Evolutionary conservation across 30 jellyfish, hydroid and myxozoan species (phyloP), one percentile per base, ranked within the genome.

Genomic region (Aurelia aurita complex sp. Pacific): DNA sequence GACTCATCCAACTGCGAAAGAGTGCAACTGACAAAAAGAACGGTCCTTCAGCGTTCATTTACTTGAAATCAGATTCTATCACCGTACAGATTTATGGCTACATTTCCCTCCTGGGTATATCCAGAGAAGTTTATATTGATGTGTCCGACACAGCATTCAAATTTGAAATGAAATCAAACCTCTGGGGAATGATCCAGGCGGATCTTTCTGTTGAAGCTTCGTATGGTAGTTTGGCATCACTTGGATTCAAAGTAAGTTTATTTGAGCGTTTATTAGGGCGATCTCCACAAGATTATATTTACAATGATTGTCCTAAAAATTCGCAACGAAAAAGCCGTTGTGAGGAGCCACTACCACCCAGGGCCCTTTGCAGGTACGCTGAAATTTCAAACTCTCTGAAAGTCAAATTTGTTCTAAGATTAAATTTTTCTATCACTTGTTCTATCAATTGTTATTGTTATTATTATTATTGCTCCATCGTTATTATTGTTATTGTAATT

Each of bases 61-160:
- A 82, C 66, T 5, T 81, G 33, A 71, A 69, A 10, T 33, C 79
- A 10, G 64, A 67, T 29, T 60, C 91, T 5, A 51, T 71, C 34
- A 80, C 88, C 13, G 94, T 91, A 17, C 81, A 85, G 36, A 85
- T 91, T 73, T 86, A 80, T 60, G 97, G 97, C 33, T 91, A 91
- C 40, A 55, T 79, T 2, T 80, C 83, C 11, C 55, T 91, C 8
- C 80, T 91, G 33, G 96, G 96, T 6, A 85, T 85, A 2, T 46
- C 82, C 8, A 34, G 64, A 7, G 76, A 60, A 1, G 93, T 81
- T 9, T 23, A 85, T 10, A 85, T 91, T 4, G 89, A 70, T 23
- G 69, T 85, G 1, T 85, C 96, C 1, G 97, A 85, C 77, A 91
- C 96, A 7, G 94, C 73, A 38, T 85, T 91, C 73, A 69, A 85